These are phyloP conservation scores for Onychostruthus taczanowskii DNA, from an alignment of 2,113 vertebrate species.

Conservation along the genomic window DNA sequence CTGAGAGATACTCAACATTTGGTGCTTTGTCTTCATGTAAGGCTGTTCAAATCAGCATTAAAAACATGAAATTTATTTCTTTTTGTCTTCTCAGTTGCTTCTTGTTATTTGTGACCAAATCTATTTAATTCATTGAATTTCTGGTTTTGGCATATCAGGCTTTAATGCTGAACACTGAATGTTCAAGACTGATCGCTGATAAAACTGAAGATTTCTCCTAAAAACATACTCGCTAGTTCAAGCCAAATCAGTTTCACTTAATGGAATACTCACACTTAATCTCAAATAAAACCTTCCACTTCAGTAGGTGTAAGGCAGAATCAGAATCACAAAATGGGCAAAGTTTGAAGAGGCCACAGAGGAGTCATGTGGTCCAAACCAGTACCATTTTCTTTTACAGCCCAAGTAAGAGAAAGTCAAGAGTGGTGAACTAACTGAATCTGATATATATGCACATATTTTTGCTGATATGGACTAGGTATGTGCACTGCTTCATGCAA, in stretches of 20 bases:
- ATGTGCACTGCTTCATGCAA: not conserved
- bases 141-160: not conserved
- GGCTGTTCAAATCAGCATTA: constrained; percentile 26
- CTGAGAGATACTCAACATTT: not conserved
- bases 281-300: not conserved
- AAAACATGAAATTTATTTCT: constrained; percentile 4
- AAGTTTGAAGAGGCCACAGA: not conserved
- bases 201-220: not conserved
- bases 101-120: not conserved
- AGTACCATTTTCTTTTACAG: not conserved
- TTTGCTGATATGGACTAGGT: not conserved
- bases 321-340: not conserved
- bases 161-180: not conserved
- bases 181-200: not conserved
- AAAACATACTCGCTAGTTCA: not conserved
- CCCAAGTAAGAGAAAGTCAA: not conserved
- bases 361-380: not conserved
- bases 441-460: not conserved
- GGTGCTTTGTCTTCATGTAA: constrained; percentile 10
- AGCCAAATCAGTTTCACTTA: not conserved
- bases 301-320: not conserved
- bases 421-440: not conserved
- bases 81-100: not conserved
- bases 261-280: not conserved
- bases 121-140: not conserved